Evolutionary conservation across 1,140 invertebrate species (phyloP).

Genomic region (Cydia pomonella): DNA sequence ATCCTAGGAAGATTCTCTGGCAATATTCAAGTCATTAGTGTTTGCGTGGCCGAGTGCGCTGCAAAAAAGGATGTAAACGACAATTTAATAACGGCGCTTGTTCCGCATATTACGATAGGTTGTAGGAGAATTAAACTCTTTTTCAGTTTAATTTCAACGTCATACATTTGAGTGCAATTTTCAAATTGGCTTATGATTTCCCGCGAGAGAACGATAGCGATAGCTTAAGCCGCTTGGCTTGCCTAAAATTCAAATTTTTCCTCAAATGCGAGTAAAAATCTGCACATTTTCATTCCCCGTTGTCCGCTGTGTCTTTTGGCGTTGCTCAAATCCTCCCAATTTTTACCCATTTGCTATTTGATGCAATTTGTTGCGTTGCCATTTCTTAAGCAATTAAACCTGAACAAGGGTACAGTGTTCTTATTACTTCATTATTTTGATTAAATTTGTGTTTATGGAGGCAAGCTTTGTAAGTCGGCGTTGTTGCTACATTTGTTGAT

Average conservation of each 20-base stretch:
- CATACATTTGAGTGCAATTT: constrained; percentile 26
- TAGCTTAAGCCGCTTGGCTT: neutral
- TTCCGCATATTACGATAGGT: constrained; percentile 40
- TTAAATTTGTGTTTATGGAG: constrained; percentile 54
- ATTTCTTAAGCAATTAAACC: constrained; percentile 54
- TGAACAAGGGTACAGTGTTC: constrained; percentile 44
- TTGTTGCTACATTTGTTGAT: constrained; percentile 37
- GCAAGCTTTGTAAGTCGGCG: constrained; percentile 36
- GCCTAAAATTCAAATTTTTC: constrained; percentile 17
- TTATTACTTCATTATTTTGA: constrained; percentile 56
- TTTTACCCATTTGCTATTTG: constrained; percentile 36
- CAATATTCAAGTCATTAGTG: constrained; percentile 65
- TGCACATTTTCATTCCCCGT: constrained; percentile 34
- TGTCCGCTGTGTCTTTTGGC: constrained; percentile 35
- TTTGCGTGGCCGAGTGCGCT: constrained; percentile 50
- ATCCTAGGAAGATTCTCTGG: constrained; percentile 52
- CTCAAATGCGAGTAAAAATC: constrained; percentile 14
- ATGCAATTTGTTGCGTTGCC: constrained; percentile 38
- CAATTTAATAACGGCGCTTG: constrained; percentile 47
- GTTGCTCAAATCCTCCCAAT: constrained; percentile 33
- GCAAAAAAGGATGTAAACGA: constrained; percentile 50
- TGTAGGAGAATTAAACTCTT: constrained; percentile 17
- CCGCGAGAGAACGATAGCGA: neutral
- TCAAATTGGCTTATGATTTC: constrained; percentile 26
- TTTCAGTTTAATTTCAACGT: constrained; percentile 21